A percentile compares a stretch with the other conserved stretches of the same genome.
phyloP scores from a whole-genome alignment of 1,140 invertebrate genomes.

The Saxidomus purpurata region DNA sequence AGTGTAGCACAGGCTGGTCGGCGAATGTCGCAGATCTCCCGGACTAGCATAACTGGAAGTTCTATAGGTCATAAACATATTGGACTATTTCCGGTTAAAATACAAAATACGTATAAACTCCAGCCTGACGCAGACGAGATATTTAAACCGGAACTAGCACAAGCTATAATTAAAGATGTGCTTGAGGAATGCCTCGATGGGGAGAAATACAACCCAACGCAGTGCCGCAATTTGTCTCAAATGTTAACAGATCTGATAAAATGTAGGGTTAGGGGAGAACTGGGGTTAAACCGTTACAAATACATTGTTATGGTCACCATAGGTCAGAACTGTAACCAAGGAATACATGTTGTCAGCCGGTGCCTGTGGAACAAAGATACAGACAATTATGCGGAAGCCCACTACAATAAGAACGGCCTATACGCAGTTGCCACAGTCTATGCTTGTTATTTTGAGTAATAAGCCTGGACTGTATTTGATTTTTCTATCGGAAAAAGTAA shows the following conservation, averaged over 20 bases:
- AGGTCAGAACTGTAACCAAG: conserved; percentile 80
- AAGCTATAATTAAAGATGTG: conserved; percentile 70
- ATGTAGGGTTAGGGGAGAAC: conserved; percentile 76
- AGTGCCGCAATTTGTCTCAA: conserved; percentile 72
- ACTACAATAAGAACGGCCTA: conserved; percentile 76
- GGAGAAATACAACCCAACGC: conserved; percentile 75
- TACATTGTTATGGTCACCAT: conserved; percentile 79
- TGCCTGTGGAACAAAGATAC: conserved; percentile 82
- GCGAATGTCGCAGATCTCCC: conserved; percentile 74
- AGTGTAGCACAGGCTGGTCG: conserved; percentile 63
- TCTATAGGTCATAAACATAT: conserved; percentile 63
- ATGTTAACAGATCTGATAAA: conserved; percentile 79
- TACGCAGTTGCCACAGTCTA: conserved; percentile 82
- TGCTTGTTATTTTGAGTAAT: conserved; percentile 82
- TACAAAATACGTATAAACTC: conserved; percentile 78
- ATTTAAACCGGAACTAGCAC: conserved; percentile 73
- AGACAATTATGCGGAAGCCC: conserved; percentile 80
- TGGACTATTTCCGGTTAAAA: conserved; percentile 64
- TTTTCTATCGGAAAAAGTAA: not conserved
- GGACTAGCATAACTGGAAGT: conserved; percentile 63
- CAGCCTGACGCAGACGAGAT: conserved; percentile 69
- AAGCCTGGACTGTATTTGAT: not conserved
- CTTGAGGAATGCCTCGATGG: conserved; percentile 75
- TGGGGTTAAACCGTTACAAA: conserved; percentile 80
- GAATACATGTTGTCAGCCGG: conserved; percentile 77